phyloP scores from a whole-genome alignment of 2,797 vertebrate species.

The Melanotaenia maccullochi region DNA sequence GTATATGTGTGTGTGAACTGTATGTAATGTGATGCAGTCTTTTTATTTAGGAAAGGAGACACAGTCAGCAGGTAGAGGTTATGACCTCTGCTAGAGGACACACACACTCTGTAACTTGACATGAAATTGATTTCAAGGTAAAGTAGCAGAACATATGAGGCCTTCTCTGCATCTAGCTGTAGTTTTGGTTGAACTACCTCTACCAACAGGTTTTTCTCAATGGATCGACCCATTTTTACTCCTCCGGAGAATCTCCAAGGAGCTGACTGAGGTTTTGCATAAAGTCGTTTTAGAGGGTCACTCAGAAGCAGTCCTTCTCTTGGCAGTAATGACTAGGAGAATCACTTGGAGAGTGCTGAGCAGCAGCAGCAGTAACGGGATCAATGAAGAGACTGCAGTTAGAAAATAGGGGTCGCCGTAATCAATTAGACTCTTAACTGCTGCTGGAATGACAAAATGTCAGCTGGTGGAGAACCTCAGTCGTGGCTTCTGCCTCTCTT shows the following conservation, averaged over 20 bases:
- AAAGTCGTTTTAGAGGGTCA: conserved; percentile 18
- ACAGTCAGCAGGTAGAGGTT: conserved; percentile 76
- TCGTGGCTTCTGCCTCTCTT: neutral
- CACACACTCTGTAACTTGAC: conserved; percentile 32
- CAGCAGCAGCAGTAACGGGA: conserved; percentile 57
- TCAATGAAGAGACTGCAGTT: conserved; percentile 67
- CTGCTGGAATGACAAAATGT: conserved; percentile 47
- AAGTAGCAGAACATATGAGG: conserved; percentile 33
- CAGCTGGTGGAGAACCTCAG: conserved; percentile 6
- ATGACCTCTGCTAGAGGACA: conserved; percentile 64
- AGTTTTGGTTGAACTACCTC: conserved; percentile 3
- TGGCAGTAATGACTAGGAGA: conserved; percentile 56
- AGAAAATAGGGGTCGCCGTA: conserved; percentile 56
- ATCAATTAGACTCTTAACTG: conserved; percentile 67
- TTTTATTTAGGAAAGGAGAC: conserved; percentile 74
- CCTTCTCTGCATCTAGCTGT: conserved; percentile 4
- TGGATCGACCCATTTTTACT: conserved; percentile 17
- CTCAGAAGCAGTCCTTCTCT: conserved; percentile 24
- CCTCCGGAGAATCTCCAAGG: neutral
- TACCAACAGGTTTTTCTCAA: neutral
- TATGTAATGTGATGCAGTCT: conserved; percentile 74
- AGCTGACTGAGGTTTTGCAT: conserved; percentile 36
- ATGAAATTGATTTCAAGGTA: conserved; percentile 66
- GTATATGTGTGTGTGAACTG: conserved; percentile 27
- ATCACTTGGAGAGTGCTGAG: conserved; percentile 47